Base-by-base conservation (phyloP, 2,888 invertebrate genomes). In the Eretmocerus hayati region DNA sequence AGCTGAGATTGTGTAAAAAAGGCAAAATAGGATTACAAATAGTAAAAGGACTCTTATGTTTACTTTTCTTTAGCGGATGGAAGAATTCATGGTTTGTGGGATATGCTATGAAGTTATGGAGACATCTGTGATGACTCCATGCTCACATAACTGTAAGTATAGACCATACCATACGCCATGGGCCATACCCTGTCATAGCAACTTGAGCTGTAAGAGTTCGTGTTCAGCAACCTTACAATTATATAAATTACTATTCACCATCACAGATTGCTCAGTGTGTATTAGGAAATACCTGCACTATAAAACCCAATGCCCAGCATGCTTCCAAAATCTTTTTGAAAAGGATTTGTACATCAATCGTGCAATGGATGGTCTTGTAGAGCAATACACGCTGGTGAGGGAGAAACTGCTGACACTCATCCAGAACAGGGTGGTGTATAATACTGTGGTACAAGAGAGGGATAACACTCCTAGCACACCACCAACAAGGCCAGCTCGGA, bases 101-200 rank as follows among this genome's bases (percentile, higher is more conserved):
- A 76, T 77, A 53, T 77, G 77, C 51, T 76, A 75, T 55, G 76
- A 77, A 18, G 74, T 69, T 52, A 69, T 77, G 57, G 64, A 72
- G 33, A 75, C 72, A 16, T 65, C 73, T n/a, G 72, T 77, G 53
- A 69, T 76, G 31, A 74, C 75, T 18, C 65, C 70, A 5, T 77
- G 77, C 52, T 75, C 75, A 3, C 77, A 77, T 56, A 76, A 72
- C 54, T 77, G 77, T 77, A 68, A 73, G 74, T 55, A 35, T 16
- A n/a, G n/a, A n/a, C n/a, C n/a, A n/a, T n/a, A n/a, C n/a, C n/a
- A n/a, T n/a, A n/a, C n/a, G n/a, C n/a, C n/a, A n/a, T n/a, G n/a
- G n/a, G n/a, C n/a, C n/a, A n/a, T n/a, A n/a, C n/a, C n/a, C n/a
- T n/a, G n/a, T n/a, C n/a, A n/a, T n/a, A n/a, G n/a, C n/a, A n/a